These are phyloP conservation scores for Drosophila paranaensis DNA, from an alignment of 2,888 invertebrate genomes.

Conservation along the genomic window DNA sequence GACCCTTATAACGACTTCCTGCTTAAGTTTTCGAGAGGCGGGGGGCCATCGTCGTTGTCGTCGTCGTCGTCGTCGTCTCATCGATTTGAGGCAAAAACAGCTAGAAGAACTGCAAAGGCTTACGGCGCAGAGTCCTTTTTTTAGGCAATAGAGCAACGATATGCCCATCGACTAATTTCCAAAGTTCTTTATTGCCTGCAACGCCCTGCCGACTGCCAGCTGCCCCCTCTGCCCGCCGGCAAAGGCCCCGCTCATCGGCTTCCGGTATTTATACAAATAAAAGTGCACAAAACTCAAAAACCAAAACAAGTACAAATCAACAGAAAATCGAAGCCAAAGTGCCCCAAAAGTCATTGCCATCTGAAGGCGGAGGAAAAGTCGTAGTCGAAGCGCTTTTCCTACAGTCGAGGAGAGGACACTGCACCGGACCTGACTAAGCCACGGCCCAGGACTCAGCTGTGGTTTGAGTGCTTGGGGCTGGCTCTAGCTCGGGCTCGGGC, in stretches of 20 bases:
- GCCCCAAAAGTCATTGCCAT: conserved; percentile 68
- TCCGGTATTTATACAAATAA: conserved; percentile 82
- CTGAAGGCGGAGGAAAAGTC: conserved; percentile 43
- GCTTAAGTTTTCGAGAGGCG: conserved; percentile 61
- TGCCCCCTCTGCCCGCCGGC: too few species aligned
- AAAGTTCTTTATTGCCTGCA: conserved; percentile 81
- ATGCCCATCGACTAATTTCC: conserved; percentile 73
- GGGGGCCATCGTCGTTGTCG: conserved; percentile 2
- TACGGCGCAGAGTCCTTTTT: conserved; percentile 24
- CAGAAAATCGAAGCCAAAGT: conserved; percentile 68
- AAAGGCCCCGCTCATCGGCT: conserved; percentile 52
- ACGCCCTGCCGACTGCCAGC: conserved; percentile 55
- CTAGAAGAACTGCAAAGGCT: conserved; percentile 51
- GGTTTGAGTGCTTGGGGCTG: neutral
- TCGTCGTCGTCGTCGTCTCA: conserved; percentile 32
- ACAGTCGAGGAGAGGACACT: conserved; percentile 39
- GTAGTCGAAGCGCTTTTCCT: conserved; percentile 35
- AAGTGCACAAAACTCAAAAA: conserved; percentile 71
- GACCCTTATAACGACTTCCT: conserved; percentile 76
- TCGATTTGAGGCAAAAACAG: conserved; percentile 63
- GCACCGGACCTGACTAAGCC: conserved; percentile 43
- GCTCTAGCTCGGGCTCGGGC: conserved; percentile 7
- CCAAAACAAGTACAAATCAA: conserved; percentile 69
- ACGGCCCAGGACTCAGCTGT: neutral
- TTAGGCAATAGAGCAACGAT: conserved; percentile 31